Base-by-base conservation (phyloP, 2,888 invertebrate species). In the Digitonthophagus gazella region DNA sequence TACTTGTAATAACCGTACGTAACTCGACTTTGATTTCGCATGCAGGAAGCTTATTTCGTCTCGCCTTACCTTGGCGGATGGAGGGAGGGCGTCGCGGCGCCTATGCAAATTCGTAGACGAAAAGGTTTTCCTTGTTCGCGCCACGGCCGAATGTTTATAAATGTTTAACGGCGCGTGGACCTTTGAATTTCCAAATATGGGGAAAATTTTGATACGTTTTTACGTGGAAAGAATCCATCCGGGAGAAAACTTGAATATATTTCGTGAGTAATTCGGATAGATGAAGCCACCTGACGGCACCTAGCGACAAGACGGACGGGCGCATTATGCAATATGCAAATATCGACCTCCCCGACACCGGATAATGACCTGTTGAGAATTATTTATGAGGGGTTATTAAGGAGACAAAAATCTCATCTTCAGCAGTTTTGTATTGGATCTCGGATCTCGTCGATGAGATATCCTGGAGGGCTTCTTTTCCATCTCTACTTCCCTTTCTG, bases 1-100 rank as follows among this genome's bases (percentile, higher is more conserved):
- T 65, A 65, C 68, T 65, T 68, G 68, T 68, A 68, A 68, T 68
- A 68, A 65, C 68, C 65, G 68, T 68, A 68, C 65, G 65, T 58
- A 68, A 68, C 65, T 54, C 20, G 20, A 65, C 68, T 68, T 68
- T 68, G 68, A 68, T 68, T 68, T 58, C 65, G 68, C 65, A 68
- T 68, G 64, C 68, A 68, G 65, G n/a, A n/a, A n/a, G 28, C 28
- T 44, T 44, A 44, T 44, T 44, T 44, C 28, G 28, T 44, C 28
- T 44, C 28, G 28, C 28, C 28, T 44, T 44, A 44, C 28, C 28
- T 44, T 44, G 28, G 28, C 11, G 28, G 28, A 44, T 44, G 28
- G 11, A 11, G 28, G 28, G 28, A 11, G 6, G 28, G 28, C 28
- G 28, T 8, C 28, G 28, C 6, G 28, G 28, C 28, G 28, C 28